These are phyloP conservation scores for Scomber colias DNA, from an alignment of 2,113 vertebrate genomes.

Conservation along the genomic window DNA sequence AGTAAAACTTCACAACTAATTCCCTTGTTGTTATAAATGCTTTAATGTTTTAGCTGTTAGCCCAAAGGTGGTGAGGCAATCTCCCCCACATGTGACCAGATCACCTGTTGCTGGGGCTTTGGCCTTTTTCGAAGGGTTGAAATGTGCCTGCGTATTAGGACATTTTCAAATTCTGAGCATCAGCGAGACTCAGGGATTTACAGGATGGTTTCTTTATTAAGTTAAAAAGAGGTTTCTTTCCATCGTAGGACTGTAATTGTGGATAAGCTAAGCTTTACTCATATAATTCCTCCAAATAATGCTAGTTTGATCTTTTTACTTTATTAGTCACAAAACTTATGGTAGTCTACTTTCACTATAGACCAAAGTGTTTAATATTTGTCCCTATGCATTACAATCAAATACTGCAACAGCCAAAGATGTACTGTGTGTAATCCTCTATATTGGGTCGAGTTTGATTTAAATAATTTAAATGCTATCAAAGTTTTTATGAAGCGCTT, in stretches of 20 bases:
- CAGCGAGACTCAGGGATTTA: conserved; percentile 50
- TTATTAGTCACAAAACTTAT: conserved; percentile 8
- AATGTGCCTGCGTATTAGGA: conserved; percentile 8
- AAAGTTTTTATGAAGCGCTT: conserved; percentile 29
- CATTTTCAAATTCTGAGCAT: conserved; percentile 17
- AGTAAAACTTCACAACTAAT: neutral
- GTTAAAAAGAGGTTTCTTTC: conserved; percentile 3
- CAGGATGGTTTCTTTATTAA: neutral
- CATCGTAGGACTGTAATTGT: neutral
- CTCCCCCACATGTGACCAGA: neutral
- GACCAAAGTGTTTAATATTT: conserved; percentile 43
- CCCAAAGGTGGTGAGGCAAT: conserved; percentile 13
- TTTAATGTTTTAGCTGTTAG: conserved; percentile 35
- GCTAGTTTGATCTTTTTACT: neutral
- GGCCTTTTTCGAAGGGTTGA: neutral
- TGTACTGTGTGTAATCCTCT: neutral
- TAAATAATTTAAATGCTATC: neutral
- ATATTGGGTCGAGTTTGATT: conserved; percentile 26
- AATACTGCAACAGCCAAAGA: conserved; percentile 38
- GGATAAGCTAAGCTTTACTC: conserved; percentile 16
- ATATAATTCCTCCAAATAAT: conserved; percentile 13
- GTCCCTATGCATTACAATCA: conserved; percentile 25
- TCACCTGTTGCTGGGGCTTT: conserved; percentile 12
- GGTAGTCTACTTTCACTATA: conserved; percentile 21
- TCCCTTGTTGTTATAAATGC: conserved; percentile 7